Percentiles rank a stretch among this genome's conserved stretches.
Evolutionary conservation across 2,113 vertebrate genomes (phyloP).

Genomic region (Tiliqua scincoides): DNA sequence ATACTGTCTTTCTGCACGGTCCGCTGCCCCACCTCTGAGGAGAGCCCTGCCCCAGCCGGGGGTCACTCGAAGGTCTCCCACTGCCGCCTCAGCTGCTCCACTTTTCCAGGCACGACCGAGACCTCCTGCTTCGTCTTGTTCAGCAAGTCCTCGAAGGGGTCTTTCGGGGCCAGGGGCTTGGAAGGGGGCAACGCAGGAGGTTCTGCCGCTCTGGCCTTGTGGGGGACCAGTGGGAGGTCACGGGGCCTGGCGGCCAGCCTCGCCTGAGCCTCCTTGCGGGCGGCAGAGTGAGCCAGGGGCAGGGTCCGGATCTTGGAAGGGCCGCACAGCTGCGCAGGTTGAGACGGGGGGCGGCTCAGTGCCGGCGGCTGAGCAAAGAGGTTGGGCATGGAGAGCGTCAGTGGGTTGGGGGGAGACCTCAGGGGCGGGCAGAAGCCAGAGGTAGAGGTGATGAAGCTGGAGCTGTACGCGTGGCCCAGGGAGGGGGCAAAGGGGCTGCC

Average conservation of each 20-base stretch:
- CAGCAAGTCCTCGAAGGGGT: slow-evolving; percentile 93
- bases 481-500: slow-evolving; percentile 77
- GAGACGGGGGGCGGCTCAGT: slow-evolving; percentile 65
- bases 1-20: slow-evolving; percentile 54
- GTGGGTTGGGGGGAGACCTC: slow-evolving; percentile 74
- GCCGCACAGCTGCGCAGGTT: slow-evolving; percentile 43
- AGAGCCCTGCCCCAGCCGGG: neutral
- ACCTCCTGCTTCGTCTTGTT: slow-evolving; percentile 82
- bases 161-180: slow-evolving; percentile 73
- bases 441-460: slow-evolving; percentile 71
- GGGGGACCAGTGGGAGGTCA: slow-evolving; percentile 66
- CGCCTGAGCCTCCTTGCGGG: slow-evolving; percentile 76
- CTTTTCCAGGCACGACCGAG: slow-evolving; percentile 80
- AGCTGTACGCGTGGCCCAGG: slow-evolving; percentile 81
- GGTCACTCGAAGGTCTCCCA: slow-evolving; percentile 95
- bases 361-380: slow-evolving; percentile 82
- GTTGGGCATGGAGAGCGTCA: slow-evolving; percentile 80
- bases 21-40: no score
- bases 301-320: slow-evolving; percentile 71
- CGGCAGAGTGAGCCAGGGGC: slow-evolving; percentile 67
- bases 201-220: slow-evolving; percentile 71
- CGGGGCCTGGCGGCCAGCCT: slow-evolving; percentile 61
- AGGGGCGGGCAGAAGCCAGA: slow-evolving; percentile 76
- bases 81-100: slow-evolving; percentile 86
- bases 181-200: slow-evolving; percentile 62